Evolutionary conservation across 2,888 invertebrate genomes (phyloP).

Genomic region (Eristalis pertinax): DNA sequence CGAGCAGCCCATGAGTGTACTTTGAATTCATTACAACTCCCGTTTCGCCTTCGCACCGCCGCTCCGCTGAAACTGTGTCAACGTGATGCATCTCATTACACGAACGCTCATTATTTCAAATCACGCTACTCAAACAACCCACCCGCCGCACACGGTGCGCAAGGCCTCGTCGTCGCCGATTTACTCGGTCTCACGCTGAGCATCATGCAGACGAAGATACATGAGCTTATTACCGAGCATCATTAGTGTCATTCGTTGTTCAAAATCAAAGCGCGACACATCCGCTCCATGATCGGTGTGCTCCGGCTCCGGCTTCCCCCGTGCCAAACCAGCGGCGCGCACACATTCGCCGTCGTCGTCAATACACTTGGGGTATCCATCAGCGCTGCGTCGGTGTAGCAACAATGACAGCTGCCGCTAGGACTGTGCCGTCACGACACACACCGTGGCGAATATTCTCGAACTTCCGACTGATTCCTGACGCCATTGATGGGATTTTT

Average conservation of each 20-base stretch:
- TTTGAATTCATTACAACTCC: conserved; percentile 60
- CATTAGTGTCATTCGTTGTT: conserved; percentile 60
- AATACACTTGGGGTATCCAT: conserved; percentile 18
- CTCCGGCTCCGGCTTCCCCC: background rate
- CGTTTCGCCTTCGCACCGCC: background rate
- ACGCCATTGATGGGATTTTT: conserved; percentile 68
- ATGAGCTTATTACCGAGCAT: conserved; percentile 63
- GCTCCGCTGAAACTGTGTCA: conserved; percentile 37
- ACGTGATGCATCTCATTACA: conserved; percentile 63
- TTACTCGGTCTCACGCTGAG: background rate
- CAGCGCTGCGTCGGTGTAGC: background rate
- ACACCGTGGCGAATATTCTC: conserved; percentile 15
- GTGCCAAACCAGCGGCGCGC: background rate
- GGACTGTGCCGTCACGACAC: background rate
- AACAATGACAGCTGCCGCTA: conserved; percentile 8
- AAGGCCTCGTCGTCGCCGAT: background rate
- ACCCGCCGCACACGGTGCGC: background rate
- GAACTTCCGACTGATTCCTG: conserved; percentile 61
- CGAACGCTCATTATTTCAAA: conserved; percentile 62
- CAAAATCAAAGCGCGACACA: conserved; percentile 37
- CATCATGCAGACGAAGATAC: conserved; percentile 4
- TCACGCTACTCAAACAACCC: conserved; percentile 37
- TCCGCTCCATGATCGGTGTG: background rate
- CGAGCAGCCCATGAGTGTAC: conserved; percentile 18
- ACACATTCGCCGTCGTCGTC: background rate